phyloP scores from a whole-genome alignment of 2,888 invertebrate genomes.

The Yponomeuta malinellus region DNA sequence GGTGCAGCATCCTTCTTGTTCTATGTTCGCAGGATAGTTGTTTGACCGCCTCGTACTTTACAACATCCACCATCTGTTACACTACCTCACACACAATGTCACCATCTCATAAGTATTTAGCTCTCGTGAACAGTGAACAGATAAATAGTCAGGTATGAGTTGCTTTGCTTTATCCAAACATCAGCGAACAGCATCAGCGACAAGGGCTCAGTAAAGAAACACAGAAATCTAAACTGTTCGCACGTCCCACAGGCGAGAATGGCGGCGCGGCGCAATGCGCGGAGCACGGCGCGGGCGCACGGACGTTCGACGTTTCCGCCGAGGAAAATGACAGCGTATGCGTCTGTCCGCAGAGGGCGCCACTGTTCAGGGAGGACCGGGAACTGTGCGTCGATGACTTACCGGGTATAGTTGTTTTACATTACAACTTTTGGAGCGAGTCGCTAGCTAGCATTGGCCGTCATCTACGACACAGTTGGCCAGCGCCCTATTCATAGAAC shows the following conservation, averaged over 20 bases:
- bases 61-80: too few species aligned
- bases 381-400: conserved; percentile 90
- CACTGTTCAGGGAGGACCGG: conserved; percentile 89
- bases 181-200: background rate
- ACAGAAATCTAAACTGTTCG: background rate
- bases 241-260: conserved; percentile 38
- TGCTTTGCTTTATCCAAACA: background rate
- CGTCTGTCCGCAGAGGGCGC: conserved; percentile 84
- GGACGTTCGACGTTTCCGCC: conserved; percentile 26
- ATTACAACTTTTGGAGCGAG: too few species aligned
- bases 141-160: too few species aligned
- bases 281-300: conserved; percentile 56
- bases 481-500: background rate
- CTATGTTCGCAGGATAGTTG: too few species aligned
- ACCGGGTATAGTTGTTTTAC: conserved; percentile 75
- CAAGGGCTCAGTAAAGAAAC: background rate
- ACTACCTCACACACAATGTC: too few species aligned
- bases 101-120: too few species aligned
- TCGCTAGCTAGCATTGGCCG: too few species aligned
- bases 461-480: too few species aligned
- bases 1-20: too few species aligned
- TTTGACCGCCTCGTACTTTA: too few species aligned
- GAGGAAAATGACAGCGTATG: conserved; percentile 77
- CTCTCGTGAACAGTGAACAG: too few species aligned
- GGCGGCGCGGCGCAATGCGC: conserved; percentile 59